These are phyloP conservation scores for Drosophila tanythrix DNA, from an alignment of 2,888 invertebrate genomes.

Conservation along the genomic window DNA sequence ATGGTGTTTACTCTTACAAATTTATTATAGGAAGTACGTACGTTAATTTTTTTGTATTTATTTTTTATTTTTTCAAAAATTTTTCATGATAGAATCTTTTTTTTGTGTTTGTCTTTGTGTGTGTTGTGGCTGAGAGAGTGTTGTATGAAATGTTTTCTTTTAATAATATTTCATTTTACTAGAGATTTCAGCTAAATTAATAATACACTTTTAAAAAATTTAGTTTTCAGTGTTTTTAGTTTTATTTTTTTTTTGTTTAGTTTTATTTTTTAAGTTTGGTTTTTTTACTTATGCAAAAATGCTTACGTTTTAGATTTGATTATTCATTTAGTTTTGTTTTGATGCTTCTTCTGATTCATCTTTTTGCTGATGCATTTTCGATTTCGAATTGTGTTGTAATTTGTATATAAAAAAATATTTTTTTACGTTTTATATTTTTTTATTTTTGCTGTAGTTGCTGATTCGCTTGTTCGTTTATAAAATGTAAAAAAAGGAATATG, in stretches of 20 bases:
- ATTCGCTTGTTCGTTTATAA: slow-evolving; percentile 61
- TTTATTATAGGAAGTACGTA: slow-evolving; percentile 69
- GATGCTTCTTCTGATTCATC: slow-evolving; percentile 34
- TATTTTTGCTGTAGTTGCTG: slow-evolving; percentile 55
- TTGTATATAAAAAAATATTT: slow-evolving; percentile 75
- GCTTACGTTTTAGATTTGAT: slow-evolving; percentile 65
- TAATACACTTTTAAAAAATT: slow-evolving; percentile 73
- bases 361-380: slow-evolving; percentile 41
- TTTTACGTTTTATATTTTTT: slow-evolving; percentile 43
- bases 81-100: slow-evolving; percentile 17
- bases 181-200: slow-evolving; percentile 77
- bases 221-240: slow-evolving; percentile 47
- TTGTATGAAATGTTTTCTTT: slow-evolving; percentile 51
- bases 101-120: slow-evolving; percentile 23
- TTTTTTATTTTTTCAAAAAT: slow-evolving; percentile 7
- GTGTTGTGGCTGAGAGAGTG: slow-evolving; percentile 26
- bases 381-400: slow-evolving; percentile 42
- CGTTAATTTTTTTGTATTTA: slow-evolving; percentile 36
- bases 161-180: slow-evolving; percentile 61
- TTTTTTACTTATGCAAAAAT: slow-evolving; percentile 67
- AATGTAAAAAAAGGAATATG: slow-evolving; percentile 81
- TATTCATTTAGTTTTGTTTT: slow-evolving; percentile 54
- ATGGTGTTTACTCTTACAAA: slow-evolving; percentile 57
- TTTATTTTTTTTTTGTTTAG: slow-evolving; percentile 17
- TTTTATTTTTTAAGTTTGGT: slow-evolving; percentile 13